Evolutionary conservation across 2,797 vertebrate species (phyloP).

Genomic region (Echeneis naucrates): DNA sequence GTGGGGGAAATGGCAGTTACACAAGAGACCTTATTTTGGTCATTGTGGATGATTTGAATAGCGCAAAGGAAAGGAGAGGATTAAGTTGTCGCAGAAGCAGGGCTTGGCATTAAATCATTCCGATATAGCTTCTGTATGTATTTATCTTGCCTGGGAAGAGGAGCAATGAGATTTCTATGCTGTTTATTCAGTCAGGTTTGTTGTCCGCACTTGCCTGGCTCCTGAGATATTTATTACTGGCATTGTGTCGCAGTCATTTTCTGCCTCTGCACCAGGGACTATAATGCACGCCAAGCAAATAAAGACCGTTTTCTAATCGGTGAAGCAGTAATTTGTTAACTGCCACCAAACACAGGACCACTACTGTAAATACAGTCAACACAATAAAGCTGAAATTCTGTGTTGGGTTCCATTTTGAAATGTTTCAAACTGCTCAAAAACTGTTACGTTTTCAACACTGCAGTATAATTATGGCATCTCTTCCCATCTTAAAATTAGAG

Average conservation of each 20-base stretch:
- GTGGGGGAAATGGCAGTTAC: conserved; percentile 59
- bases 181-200: conserved; percentile 80
- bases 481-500: conserved; percentile 33
- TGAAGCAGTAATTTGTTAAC: conserved; percentile 77
- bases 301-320: conserved; percentile 68
- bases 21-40: conserved; percentile 71
- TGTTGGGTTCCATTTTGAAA: conserved; percentile 22
- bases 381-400: conserved; percentile 32
- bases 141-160: conserved; percentile 77
- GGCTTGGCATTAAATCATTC: conserved; percentile 78
- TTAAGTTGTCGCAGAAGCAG: conserved; percentile 79
- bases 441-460: conserved; percentile 32
- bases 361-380: conserved; percentile 56
- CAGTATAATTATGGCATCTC: conserved; percentile 26
- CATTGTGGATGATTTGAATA: conserved; percentile 78
- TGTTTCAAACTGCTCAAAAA: conserved; percentile 18
- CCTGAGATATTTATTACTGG: conserved; percentile 80
- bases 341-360: conserved; percentile 56
- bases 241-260: conserved; percentile 80
- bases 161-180: conserved; percentile 73
- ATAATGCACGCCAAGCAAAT: conserved; percentile 74
- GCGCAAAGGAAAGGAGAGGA: conserved; percentile 69
- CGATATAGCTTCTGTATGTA: conserved; percentile 71
- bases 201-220: conserved; percentile 78
- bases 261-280: conserved; percentile 71